Conservation (phyloP, 2,113 vertebrate genomes). For the Prunella himalayana region DNA sequence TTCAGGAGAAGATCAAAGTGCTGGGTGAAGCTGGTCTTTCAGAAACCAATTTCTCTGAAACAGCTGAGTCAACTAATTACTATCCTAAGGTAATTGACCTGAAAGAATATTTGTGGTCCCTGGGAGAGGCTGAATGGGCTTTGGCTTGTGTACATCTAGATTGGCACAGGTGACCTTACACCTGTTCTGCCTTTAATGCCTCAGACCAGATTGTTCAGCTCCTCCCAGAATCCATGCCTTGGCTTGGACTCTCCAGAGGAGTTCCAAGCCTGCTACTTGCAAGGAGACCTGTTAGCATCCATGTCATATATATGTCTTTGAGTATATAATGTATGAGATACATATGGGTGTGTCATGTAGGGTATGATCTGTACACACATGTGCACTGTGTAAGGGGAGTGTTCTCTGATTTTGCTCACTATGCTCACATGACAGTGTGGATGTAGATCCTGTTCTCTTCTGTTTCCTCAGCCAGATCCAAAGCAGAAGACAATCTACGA, state of each 20-base stretch:
- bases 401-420: neutral
- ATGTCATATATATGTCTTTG: neutral
- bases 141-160: neutral
- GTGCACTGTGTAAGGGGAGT: neutral
- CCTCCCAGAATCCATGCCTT: neutral
- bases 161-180: neutral
- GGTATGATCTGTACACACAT: neutral
- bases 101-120: neutral
- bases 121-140: neutral
- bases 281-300: neutral
- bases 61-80: constrained; percentile 81
- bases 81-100: constrained; percentile 78
- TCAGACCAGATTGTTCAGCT: neutral
- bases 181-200: neutral
- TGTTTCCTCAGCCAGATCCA: constrained; percentile 65
- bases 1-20: constrained; percentile 92
- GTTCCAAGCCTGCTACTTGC: neutral
- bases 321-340: neutral
- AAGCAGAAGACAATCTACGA: constrained; percentile 82
- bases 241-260: neutral
- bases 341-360: neutral
- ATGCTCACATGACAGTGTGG: neutral
- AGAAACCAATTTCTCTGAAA: constrained; percentile 84
- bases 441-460: neutral
- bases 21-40: constrained; percentile 92